Conservation (phyloP, 2,888 invertebrate species). For the Harpagoxenus sublaevis region DNA sequence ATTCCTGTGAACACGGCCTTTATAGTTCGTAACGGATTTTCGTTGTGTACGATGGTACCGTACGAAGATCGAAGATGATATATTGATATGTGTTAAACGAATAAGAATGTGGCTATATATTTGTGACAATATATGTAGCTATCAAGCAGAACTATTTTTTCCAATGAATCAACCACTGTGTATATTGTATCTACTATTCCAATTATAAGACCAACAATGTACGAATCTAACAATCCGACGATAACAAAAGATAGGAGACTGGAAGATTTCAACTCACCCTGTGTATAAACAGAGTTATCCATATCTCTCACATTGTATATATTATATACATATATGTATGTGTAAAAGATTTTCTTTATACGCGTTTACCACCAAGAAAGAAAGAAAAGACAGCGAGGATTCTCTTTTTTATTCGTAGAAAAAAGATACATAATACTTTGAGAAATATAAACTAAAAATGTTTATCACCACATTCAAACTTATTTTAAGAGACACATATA, state of each 20-base stretch:
- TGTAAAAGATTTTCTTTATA: constrained; percentile 63
- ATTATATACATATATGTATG: neutral
- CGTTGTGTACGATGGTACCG: constrained; percentile 18
- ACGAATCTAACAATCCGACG: constrained; percentile 57
- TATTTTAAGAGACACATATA: constrained; percentile 75
- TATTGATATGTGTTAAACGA: constrained; percentile 12
- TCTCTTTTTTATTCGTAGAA: constrained; percentile 69
- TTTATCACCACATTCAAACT: constrained; percentile 75
- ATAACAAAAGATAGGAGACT: constrained; percentile 48
- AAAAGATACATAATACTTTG: constrained; percentile 69
- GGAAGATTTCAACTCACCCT: constrained; percentile 66
- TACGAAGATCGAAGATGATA: constrained; percentile 24
- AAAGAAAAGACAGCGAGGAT: constrained; percentile 69
- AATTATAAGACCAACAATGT: constrained; percentile 57
- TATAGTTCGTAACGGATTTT: constrained; percentile 23
- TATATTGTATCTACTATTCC: constrained; percentile 46
- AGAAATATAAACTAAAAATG: constrained; percentile 69
- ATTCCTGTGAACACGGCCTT: constrained; percentile 26
- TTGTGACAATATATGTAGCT: neutral
- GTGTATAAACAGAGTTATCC: constrained; percentile 65
- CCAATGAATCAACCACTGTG: constrained; percentile 56
- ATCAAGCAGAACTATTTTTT: constrained; percentile 57
- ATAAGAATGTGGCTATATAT: constrained; percentile 38
- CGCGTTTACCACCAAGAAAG: constrained; percentile 68
- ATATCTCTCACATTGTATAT: constrained; percentile 62